Evolutionary conservation across 2,797 vertebrate genomes (phyloP), one percentile per base, ranked within the genome.

Genomic region (Pyrrhura leucotis): DNA sequence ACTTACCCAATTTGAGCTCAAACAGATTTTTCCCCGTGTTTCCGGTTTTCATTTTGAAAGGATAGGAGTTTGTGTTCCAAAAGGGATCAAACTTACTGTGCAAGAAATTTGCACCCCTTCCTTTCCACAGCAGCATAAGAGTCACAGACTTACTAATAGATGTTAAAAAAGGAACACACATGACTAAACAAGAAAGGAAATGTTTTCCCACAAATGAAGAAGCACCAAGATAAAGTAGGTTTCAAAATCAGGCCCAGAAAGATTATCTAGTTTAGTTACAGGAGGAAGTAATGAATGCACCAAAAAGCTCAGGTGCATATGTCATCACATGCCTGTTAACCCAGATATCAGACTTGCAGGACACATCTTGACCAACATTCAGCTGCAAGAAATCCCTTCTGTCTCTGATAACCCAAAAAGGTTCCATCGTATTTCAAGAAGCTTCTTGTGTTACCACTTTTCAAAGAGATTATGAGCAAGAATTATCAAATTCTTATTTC

Each of bases 1-100:
- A 50, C 12, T 44, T 78, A 8, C 14, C 14, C 28, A 35, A 29
- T 33, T 19, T 62, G 28, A 79, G 10, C 8, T 45, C 31, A 20
- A 66, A 62, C 1, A 67, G 19, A 40, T 3, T 40, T 79, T 42
- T 76, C 47, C 28, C 42, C 62, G 3, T 0, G 0, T 39, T 79
- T 74, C 26, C 77, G 9, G 11, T 37, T 81, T 89, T 66, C 47
- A 44, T 79, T 94, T 63, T 44, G 42, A 72, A 85, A 51, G 16
- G 18, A 31, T 4, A 61, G 1, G 3, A 21, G 20, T 50, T 28
- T 35, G 19, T 66, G 14, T 62, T 83, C 58, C 31, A 31, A 67
- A 93, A 82, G 17, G 5, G 39, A 40, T 61, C 29, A 84, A 90
- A 75, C 35, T 10, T 50, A 13, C 2, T 47, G n/a, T 5, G 14